Percentiles rank a stretch among this genome's conserved stretches.
phyloP scores from a whole-genome alignment of 2,113 vertebrate species.

The Antechinus stuartii region DNA sequence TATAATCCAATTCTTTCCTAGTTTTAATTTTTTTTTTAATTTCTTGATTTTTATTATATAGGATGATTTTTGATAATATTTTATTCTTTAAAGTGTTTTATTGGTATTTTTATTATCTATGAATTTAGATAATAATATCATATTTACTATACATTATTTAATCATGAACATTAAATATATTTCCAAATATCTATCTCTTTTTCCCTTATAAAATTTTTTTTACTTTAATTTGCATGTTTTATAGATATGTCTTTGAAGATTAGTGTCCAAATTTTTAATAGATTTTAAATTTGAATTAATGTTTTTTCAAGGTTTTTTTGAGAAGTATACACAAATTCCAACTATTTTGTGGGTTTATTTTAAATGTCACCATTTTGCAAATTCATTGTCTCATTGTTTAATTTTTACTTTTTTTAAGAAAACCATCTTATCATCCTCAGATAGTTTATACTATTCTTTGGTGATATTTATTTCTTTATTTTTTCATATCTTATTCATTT shows the following conservation, averaged over 20 bases:
- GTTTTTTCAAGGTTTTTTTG: background rate
- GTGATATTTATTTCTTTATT: too few species aligned
- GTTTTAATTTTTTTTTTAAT: background rate
- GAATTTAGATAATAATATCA: background rate
- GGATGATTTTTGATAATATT: background rate
- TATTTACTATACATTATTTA: background rate
- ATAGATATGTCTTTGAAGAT: background rate
- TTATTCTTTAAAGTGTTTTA: background rate
- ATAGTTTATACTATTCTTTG: too few species aligned
- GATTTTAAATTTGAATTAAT: background rate
- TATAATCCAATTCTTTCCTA: background rate
- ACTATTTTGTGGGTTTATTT: background rate
- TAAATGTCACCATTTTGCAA: background rate
- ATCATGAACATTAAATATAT: background rate
- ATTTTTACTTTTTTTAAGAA: too few species aligned
- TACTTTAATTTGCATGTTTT: background rate
- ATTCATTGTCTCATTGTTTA: too few species aligned
- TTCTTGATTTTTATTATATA: background rate
- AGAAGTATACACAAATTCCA: background rate
- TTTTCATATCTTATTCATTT: too few species aligned
- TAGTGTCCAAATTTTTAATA: background rate
- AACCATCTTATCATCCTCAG: too few species aligned
- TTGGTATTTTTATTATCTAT: background rate
- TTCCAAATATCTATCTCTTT: background rate
- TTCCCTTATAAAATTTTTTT: background rate